A percentile compares a stretch with the other conserved stretches of the same genome.
Evolutionary conservation across 2,888 invertebrate species (phyloP).

Genomic region (Sisyra terminalis): DNA sequence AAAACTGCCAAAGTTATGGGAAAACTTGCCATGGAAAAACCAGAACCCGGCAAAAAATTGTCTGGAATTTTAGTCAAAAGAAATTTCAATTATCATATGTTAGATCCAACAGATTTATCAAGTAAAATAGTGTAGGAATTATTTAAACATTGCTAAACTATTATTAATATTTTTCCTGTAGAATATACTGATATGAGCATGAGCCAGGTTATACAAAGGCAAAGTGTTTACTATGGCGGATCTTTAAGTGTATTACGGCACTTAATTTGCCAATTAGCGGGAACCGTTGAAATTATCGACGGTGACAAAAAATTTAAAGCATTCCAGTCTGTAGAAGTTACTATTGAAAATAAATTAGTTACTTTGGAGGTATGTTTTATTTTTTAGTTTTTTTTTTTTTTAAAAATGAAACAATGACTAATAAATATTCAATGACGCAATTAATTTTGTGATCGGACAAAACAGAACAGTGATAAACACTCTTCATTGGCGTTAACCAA

Average conservation of each 20-base stretch:
- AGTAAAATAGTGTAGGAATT: constrained; percentile 33
- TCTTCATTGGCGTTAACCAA: no score
- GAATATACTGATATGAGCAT: constrained; percentile 93
- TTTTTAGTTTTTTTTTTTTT: constrained; percentile 3
- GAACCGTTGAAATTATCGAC: constrained; percentile 50
- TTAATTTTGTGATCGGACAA: no score
- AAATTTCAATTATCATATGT: constrained; percentile 94
- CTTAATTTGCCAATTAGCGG: constrained; percentile 63
- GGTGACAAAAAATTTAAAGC: constrained; percentile 58
- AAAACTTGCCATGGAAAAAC: constrained; percentile 65
- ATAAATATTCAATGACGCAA: no score
- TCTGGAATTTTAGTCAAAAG: constrained; percentile 92
- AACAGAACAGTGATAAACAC: no score
- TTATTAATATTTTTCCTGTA: constrained; percentile 23
- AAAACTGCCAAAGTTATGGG: constrained; percentile 99
- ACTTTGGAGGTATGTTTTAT: constrained; percentile 51
- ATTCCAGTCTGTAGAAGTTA: constrained; percentile 70
- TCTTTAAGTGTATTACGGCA: constrained; percentile 54
- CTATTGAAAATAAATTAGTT: constrained; percentile 64
- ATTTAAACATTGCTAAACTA: not conserved
- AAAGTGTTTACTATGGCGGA: constrained; percentile 77
- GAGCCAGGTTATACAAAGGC: constrained; percentile 83
- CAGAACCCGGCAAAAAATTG: constrained; percentile 58
- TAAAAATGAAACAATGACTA: not conserved
- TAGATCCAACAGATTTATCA: constrained; percentile 79